A percentile compares a stretch with the other conserved stretches of the same genome.
phyloP scores from a whole-genome alignment of 2,113 vertebrate genomes.

The Petrocephalus zakoni region DNA sequence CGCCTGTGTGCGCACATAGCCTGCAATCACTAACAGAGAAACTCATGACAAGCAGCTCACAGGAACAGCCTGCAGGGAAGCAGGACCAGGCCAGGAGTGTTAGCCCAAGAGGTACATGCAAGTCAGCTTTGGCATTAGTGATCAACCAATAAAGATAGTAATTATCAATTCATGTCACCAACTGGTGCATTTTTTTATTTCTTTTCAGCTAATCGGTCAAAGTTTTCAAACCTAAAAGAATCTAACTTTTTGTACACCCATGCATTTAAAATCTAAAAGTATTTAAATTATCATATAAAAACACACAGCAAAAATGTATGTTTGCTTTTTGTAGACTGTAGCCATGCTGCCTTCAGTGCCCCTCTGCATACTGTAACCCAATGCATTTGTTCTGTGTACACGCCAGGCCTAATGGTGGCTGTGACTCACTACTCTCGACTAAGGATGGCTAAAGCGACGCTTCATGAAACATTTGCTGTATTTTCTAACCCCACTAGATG shows the following conservation, averaged over 20 bases:
- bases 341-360: not conserved
- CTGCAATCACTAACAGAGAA: not conserved
- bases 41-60: not conserved
- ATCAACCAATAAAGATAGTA: not conserved
- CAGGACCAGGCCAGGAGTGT: not conserved
- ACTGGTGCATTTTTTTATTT: not conserved
- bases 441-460: not conserved
- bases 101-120: not conserved
- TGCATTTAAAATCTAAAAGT: not conserved
- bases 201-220: not conserved
- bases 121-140: not conserved
- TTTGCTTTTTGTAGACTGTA: not conserved
- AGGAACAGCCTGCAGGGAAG: not conserved
- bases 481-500: not conserved
- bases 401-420: not conserved
- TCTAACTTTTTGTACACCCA: not conserved
- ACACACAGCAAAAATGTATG: not conserved
- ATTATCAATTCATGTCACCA: not conserved
- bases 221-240: not conserved
- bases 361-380: not conserved
- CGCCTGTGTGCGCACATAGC: constrained; percentile 60
- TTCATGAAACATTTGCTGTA: not conserved
- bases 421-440: not conserved
- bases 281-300: not conserved
- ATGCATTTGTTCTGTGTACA: not conserved